A percentile compares a stretch with the other conserved stretches of the same genome.
These are phyloP conservation scores for Yponomeuta sedellus DNA, from an alignment of 2,888 invertebrate species.

Conservation along the genomic window DNA sequence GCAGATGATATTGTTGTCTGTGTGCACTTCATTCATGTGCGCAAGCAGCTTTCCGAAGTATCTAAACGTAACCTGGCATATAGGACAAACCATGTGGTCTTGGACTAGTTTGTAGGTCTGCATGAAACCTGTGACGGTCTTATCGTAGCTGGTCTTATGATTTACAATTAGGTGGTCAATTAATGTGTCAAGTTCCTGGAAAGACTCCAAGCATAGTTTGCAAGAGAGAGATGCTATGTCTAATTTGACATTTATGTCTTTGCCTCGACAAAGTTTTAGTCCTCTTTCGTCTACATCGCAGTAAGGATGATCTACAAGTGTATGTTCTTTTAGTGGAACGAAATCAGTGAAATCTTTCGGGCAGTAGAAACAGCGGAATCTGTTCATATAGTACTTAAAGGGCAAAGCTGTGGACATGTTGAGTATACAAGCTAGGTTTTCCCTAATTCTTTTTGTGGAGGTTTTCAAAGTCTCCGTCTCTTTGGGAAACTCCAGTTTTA, in stretches of 20 bases:
- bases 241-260: constrained; percentile 63
- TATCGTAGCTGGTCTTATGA: constrained; percentile 51
- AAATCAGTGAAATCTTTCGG: constrained; percentile 20
- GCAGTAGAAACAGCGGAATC: constrained; percentile 25
- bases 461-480: constrained; percentile 16
- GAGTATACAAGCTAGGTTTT: constrained; percentile 21
- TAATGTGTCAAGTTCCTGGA: constrained; percentile 51
- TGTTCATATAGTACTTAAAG: constrained; percentile 24
- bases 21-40: constrained; percentile 24
- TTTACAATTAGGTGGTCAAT: constrained; percentile 53
- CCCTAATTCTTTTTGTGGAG: constrained; percentile 14
- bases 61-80: constrained; percentile 46
- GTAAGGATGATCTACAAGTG: constrained; percentile 45
- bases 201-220: constrained; percentile 45
- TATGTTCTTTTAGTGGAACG: constrained; percentile 45
- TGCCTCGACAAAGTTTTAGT: constrained; percentile 24
- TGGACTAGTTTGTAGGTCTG: constrained; percentile 57
- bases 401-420: constrained; percentile 24
- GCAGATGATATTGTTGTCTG: constrained; percentile 23
- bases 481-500: constrained; percentile 3
- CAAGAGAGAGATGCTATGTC: constrained; percentile 54
- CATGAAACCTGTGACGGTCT: constrained; percentile 59
- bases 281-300: constrained; percentile 53
- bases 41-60: constrained; percentile 24
- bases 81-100: constrained; percentile 41